Base-by-base conservation (phyloP, 1,140 invertebrate genomes). In the Archegozetes longisetosus region DNA sequence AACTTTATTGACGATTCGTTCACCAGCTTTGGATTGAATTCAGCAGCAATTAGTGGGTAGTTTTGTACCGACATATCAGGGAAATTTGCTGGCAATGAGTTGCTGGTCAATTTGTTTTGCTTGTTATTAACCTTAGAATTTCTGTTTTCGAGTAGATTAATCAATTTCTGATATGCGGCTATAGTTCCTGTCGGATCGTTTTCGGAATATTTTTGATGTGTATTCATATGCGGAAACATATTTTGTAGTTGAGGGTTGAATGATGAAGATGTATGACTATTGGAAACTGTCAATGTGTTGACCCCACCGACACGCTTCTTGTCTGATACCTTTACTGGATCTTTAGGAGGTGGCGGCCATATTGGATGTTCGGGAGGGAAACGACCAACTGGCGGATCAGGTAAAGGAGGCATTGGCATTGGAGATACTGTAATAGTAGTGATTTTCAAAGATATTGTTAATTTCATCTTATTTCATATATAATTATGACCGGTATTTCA, bases 281-380 rank as follows among this genome's bases (percentile, higher is more conserved):
- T 40, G 6, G 32, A 17, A 17, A 9, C 17, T 40, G 32, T 6
- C 32, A 40, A 9, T 40, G 32, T 9, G 6, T 6, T 6, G 17
- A 40, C 32, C 6, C 6, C 32, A 9, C 32, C 32, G 17, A 40
- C 17, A 6, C 32, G 6, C 32, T 40, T 40, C 32, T 40, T 40
- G 32, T 40, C 32, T 9, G 32, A 22, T 12, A 29, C 3, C 14
- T 53, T 53, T 28, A 27, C 23, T 55, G 53, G 26, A 14, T 55
- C 20, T 17, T 22, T 17, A 24, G 20, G 20, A 40, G 46, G 32
- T 32, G 61, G 61, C 27, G 61, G 61, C 61, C 61, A 62, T n/a
- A 62, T 32, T 49, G 61, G 61, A 29, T 62, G 61, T 56, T 64
- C 62, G 14, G 62, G 62, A 28, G 62, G 62, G 27, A 64, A 64